Evolutionary conservation across 2,888 invertebrate genomes (phyloP).

Genomic region (Trichacis sp.): DNA sequence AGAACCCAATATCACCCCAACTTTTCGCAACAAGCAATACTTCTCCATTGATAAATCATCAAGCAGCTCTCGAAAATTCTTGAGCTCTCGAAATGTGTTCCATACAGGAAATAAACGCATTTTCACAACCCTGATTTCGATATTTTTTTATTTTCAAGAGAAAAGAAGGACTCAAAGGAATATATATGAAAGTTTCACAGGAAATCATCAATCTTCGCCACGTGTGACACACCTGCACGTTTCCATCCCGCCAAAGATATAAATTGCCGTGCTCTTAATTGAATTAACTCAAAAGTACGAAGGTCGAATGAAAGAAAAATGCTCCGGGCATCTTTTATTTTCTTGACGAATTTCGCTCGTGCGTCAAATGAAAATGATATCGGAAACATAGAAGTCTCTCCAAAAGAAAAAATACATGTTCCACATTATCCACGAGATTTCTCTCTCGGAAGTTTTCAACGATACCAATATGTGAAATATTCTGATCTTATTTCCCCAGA

Average conservation of each 20-base stretch:
- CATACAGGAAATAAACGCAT: no score
- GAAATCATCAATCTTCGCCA: slow-evolving; percentile 15
- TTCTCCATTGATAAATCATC: slow-evolving; percentile 35
- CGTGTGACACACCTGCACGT: slow-evolving; percentile 6
- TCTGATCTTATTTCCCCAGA: no score
- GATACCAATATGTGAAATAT: background rate
- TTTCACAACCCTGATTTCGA: background rate
- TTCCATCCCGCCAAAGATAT: slow-evolving; percentile 5
- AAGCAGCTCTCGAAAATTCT: no score
- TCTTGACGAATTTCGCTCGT: background rate
- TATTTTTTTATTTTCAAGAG: background rate
- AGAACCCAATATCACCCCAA: slow-evolving; percentile 27
- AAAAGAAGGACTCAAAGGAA: background rate
- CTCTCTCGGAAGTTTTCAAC: background rate
- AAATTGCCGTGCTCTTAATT: slow-evolving; percentile 6
- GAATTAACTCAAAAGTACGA: slow-evolving; percentile 3
- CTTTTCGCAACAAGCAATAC: no score
- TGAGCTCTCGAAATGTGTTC: no score
- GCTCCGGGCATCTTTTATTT: background rate
- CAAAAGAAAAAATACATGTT: background rate
- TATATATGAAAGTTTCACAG: slow-evolving; percentile 3
- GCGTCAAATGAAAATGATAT: background rate
- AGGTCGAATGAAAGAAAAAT: slow-evolving; percentile 1
- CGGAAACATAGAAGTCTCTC: background rate
- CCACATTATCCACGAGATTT: background rate